Evolutionary conservation across 2,888 invertebrate genomes (phyloP), one percentile per base, ranked within the genome.

Genomic region (Lochmaea crataegi): DNA sequence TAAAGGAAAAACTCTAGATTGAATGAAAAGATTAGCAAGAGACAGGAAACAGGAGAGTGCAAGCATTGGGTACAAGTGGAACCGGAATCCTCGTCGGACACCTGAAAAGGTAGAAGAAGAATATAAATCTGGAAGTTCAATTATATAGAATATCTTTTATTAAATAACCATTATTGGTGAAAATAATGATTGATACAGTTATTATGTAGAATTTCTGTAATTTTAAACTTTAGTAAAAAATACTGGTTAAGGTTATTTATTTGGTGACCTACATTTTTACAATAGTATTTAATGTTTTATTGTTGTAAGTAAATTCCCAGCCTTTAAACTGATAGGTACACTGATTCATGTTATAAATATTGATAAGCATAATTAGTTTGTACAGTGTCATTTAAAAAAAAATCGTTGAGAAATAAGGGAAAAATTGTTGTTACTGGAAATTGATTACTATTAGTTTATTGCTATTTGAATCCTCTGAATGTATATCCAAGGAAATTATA

Each of bases 301-400:
- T 45, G 2, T 45, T 14, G 11, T 53, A 11, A n/a, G 12, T 53
- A 65, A 22, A 18, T 32, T 14, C 16, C 38, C 7, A 41, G 41
- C n/a, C 6, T 16, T 38, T 65, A 18, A 16, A 57, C 14, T 67
- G 67, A 67, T 57, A n/a, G n/a, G n/a, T n/a, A 56, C 42, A 67
- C 67, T 41, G 42, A 14, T 67, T 67, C 57, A 65, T 65, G 56
- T 38, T 18, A 53, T 65, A 53, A 22, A 22, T 56, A 53, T 12
- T 65, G 32, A 51, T 65, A 51, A 65, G 12, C 10, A 51, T 65
- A 42, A 51, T 51, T 22, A 48, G 48, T 12, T 42, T 64, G 22
- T 45, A 22, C 3, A 22, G 14, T 64, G 18, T 38, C 22, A 64
- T 12, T 45, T n/a, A n/a, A 1, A 14, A 11, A 45, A 45, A 11